Evolutionary conservation across 2,797 vertebrate species (phyloP).

Genomic region (Sebastes paucispinis): DNA sequence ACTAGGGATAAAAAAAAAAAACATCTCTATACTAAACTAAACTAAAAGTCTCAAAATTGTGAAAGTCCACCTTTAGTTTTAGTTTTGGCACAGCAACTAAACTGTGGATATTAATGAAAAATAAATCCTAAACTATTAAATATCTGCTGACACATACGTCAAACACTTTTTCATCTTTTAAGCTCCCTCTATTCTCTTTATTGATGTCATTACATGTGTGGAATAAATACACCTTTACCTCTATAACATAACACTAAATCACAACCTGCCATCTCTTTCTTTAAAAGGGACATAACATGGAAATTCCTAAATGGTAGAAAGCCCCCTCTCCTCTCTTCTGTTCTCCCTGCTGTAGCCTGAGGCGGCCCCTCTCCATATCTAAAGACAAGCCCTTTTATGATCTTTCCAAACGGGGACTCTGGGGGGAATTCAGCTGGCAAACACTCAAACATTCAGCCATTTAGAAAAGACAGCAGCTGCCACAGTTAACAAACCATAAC

Average conservation of each 20-base stretch:
- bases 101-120: not conserved
- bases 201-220: constrained; percentile 17
- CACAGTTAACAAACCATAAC: constrained; percentile 34
- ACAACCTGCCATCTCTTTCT: constrained; percentile 28
- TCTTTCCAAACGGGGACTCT: constrained; percentile 44
- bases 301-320: constrained; percentile 67
- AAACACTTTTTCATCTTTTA: not conserved
- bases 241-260: constrained; percentile 28
- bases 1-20: not conserved
- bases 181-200: constrained; percentile 4
- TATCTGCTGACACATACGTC: not conserved
- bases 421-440: constrained; percentile 75
- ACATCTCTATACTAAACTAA: not conserved
- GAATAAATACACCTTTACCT: constrained; percentile 23
- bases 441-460: constrained; percentile 61
- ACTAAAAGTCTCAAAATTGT: not conserved
- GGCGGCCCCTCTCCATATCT: constrained; percentile 49
- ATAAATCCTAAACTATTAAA: not conserved
- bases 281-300: constrained; percentile 50
- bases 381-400: constrained; percentile 67
- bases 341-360: constrained; percentile 42
- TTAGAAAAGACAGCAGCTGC: constrained; percentile 55
- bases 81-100: not conserved
- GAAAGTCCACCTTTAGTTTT: not conserved
- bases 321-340: constrained; percentile 22